Conservation (phyloP, 2,797 vertebrate species). For the Pseudochaenichthys georgianus region DNA sequence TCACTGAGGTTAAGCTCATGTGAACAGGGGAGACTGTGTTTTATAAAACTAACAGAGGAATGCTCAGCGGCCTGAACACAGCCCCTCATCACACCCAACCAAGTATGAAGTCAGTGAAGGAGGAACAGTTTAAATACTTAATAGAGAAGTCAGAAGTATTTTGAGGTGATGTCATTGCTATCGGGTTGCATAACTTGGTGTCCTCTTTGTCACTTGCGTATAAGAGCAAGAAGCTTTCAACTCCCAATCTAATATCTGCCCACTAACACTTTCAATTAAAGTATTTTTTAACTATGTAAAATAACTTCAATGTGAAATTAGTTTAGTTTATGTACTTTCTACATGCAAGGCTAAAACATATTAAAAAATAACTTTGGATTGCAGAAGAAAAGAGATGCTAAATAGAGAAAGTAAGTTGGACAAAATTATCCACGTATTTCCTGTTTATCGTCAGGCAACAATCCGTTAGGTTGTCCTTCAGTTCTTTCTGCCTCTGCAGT, state of each 20-base stretch:
- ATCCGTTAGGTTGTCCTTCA: constrained; percentile 24
- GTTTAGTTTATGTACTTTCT: constrained; percentile 7
- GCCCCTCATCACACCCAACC: background rate
- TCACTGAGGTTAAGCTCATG: constrained; percentile 46
- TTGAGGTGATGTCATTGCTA: constrained; percentile 19
- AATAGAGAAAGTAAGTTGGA: constrained; percentile 24
- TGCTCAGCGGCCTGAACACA: constrained; percentile 40
- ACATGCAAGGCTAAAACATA: constrained; percentile 2
- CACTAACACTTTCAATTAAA: constrained; percentile 28
- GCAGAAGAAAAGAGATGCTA: background rate
- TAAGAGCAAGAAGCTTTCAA: background rate
- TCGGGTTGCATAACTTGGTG: background rate
- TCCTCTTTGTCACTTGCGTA: background rate
- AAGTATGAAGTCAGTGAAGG: constrained; percentile 38
- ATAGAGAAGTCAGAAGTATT: constrained; percentile 15
- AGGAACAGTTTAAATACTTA: constrained; percentile 17
- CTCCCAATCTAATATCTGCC: constrained; percentile 6
- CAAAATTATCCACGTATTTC: constrained; percentile 34
- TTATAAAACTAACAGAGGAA: constrained; percentile 58
- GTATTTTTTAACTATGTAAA: background rate
- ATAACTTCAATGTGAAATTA: constrained; percentile 16
- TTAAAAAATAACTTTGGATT: constrained; percentile 16
- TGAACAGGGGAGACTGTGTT: constrained; percentile 60
- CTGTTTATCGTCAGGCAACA: constrained; percentile 19
- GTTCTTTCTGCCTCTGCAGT: constrained; percentile 12